Percentiles rank a stretch among this genome's conserved stretches.
Conservation (phyloP, 2,888 invertebrate genomes). For the Colostygia pectinataria region DNA sequence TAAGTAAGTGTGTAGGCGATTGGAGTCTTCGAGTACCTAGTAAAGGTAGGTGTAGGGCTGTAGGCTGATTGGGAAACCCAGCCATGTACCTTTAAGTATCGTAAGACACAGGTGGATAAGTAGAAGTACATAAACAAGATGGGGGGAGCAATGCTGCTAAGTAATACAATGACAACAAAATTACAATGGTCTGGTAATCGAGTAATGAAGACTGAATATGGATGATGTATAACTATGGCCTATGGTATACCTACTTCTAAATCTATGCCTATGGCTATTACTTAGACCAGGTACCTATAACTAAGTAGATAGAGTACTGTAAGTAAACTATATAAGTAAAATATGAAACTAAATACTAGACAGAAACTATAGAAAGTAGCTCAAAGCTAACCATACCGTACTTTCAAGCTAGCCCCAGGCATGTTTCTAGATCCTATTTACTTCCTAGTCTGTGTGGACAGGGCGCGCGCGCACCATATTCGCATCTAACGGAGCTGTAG, state of each 20-base stretch:
- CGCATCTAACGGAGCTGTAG: slow-evolving; percentile 51
- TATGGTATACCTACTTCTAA: too few species aligned
- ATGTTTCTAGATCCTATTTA: slow-evolving; percentile 29
- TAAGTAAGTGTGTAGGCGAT: slow-evolving; percentile 14
- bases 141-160: too few species aligned
- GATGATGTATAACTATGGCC: too few species aligned
- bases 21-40: neutral
- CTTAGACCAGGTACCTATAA: too few species aligned
- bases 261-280: too few species aligned
- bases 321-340: too few species aligned
- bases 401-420: slow-evolving; percentile 39
- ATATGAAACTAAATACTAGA: too few species aligned
- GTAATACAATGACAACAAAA: too few species aligned
- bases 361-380: slow-evolving; percentile 1
- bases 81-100: slow-evolving; percentile 5
- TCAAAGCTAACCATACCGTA: slow-evolving; percentile 30
- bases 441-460: slow-evolving; percentile 24
- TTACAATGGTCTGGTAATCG: too few species aligned
- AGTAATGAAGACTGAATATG: too few species aligned
- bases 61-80: slow-evolving; percentile 13
- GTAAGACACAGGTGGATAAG: slow-evolving; percentile 1
- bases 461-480: slow-evolving; percentile 40
- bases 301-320: too few species aligned
- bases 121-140: too few species aligned
- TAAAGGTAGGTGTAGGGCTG: neutral